These are phyloP conservation scores for Stenodema calcarata DNA, from an alignment of 2,888 invertebrate genomes.

Conservation along the genomic window DNA sequence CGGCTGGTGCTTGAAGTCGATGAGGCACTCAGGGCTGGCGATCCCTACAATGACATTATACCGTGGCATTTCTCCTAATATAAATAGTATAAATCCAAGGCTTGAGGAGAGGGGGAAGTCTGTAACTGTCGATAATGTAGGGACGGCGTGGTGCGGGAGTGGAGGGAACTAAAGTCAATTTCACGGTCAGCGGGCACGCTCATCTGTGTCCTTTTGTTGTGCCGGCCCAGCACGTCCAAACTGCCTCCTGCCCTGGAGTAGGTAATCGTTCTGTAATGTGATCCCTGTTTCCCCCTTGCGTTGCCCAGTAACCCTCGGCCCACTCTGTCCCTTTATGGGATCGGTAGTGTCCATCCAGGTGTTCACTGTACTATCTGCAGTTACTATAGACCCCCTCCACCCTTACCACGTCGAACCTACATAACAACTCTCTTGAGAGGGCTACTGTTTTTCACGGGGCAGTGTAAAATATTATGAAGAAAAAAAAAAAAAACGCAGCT, in stretches of 20 bases:
- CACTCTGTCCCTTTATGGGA: not conserved
- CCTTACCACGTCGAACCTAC: too few species aligned
- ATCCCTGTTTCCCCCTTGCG: not conserved
- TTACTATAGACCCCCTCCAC: too few species aligned
- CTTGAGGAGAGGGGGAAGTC: not conserved
- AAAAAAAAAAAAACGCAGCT: too few species aligned
- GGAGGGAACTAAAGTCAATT: constrained; percentile 28
- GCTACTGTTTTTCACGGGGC: too few species aligned
- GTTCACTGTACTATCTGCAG: not conserved
- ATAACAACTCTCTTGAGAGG: too few species aligned
- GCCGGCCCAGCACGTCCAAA: not conserved
- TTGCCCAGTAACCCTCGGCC: not conserved
- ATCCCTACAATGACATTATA: too few species aligned
- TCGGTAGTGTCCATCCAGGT: not conserved
- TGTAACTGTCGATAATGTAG: not conserved
- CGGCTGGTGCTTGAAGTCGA: too few species aligned
- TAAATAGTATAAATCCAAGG: not conserved
- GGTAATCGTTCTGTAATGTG: constrained; percentile 13
- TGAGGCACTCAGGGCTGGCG: too few species aligned
- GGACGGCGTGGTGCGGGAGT: not conserved
- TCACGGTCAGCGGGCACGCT: constrained; percentile 33
- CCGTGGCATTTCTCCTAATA: not conserved
- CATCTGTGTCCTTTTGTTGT: not conserved
- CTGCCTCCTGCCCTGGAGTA: not conserved
- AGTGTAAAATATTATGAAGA: too few species aligned